Conservation (phyloP, 2,888 invertebrate genomes). For the Eremobia ochroleuca region DNA sequence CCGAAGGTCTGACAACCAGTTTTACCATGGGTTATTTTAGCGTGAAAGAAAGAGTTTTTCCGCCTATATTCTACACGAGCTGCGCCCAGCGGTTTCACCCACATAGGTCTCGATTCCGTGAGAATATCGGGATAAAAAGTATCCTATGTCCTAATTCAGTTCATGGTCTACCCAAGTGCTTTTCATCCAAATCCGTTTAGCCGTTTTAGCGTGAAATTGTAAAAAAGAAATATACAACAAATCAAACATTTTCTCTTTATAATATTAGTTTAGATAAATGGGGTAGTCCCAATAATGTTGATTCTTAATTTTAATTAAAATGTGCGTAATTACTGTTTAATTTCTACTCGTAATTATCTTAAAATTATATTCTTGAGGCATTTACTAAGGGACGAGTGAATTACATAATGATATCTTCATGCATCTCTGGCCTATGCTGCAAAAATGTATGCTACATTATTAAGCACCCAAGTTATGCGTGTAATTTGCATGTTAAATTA, state of each 20-base stretch:
- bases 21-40: neutral
- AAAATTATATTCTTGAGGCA: slow-evolving; percentile 6
- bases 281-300: neutral
- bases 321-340: neutral
- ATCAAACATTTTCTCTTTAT: neutral
- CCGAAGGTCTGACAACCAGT: no score
- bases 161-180: neutral
- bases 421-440: slow-evolving; percentile 11
- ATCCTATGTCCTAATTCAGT: neutral
- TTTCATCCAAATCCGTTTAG: neutral
- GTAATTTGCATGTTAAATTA: slow-evolving; percentile 12
- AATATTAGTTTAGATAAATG: neutral
- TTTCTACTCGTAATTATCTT: slow-evolving; percentile 8
- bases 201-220: neutral
- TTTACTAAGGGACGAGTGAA: slow-evolving; percentile 5
- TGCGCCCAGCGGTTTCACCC: neutral
- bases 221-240: neutral
- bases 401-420: slow-evolving; percentile 23
- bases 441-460: slow-evolving; percentile 10
- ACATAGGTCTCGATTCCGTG: neutral
- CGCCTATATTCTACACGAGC: neutral
- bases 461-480: slow-evolving; percentile 4
- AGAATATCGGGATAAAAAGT: neutral
- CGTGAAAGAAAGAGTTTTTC: neutral
- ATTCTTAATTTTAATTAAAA: slow-evolving; percentile 14